Conservation (phyloP, 2,113 vertebrate species). For the Lasiurus borealis region DNA sequence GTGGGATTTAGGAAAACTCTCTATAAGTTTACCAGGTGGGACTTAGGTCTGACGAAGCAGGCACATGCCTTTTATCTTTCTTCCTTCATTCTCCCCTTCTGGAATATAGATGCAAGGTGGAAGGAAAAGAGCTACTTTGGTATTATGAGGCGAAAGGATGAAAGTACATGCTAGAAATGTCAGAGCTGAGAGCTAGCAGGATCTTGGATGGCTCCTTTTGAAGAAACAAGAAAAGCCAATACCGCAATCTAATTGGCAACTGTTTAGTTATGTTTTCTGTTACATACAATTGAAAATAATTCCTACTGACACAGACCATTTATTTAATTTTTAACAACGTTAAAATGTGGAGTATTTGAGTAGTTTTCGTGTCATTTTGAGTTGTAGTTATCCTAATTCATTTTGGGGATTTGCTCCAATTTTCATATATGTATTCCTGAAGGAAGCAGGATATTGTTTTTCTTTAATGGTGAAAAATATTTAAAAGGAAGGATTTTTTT, state of each 20-base stretch:
- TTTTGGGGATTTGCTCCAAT: background rate
- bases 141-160: background rate
- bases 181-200: background rate
- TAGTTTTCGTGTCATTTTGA: constrained; percentile 1
- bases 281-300: constrained; percentile 22
- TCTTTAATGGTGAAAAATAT: constrained; percentile 7
- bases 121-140: background rate
- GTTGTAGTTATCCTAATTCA: background rate
- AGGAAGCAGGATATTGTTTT: background rate
- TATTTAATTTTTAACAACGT: constrained; percentile 2
- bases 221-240: background rate
- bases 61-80: background rate
- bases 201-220: background rate
- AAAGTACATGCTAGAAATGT: background rate
- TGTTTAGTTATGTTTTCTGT: background rate
- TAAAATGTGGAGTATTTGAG: background rate
- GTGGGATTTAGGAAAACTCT: background rate
- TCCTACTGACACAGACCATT: background rate
- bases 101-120: background rate
- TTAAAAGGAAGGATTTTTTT: background rate
- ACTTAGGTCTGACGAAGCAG: background rate
- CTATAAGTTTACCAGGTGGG: background rate
- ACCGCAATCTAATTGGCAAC: background rate
- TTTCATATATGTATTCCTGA: background rate
- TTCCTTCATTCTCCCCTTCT: background rate